These are phyloP conservation scores for Cyprinodon brontotheroides DNA, from an alignment of 2,113 vertebrate genomes.

Conservation along the genomic window DNA sequence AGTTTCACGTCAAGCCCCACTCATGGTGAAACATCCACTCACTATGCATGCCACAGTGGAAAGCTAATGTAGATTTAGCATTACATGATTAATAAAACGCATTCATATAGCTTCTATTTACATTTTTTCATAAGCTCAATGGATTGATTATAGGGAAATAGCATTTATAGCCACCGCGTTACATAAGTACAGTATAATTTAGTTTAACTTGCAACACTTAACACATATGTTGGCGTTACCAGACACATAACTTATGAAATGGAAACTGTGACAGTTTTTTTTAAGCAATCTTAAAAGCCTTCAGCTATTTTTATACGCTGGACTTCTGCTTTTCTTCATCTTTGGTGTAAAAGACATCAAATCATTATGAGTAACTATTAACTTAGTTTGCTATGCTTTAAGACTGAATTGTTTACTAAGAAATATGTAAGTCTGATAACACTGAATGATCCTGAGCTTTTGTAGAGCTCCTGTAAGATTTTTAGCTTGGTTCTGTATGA, in stretches of 20 bases:
- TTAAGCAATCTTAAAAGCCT: neutral
- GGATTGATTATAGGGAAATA: neutral
- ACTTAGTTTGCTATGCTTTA: neutral
- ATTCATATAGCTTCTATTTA: too few relatives aligned
- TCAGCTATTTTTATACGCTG: neutral
- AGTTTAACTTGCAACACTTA: neutral
- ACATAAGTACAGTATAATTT: neutral
- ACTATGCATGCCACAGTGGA: neutral
- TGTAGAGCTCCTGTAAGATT: neutral
- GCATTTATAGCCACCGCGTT: neutral
- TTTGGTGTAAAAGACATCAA: neutral
- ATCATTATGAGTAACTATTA: neutral
- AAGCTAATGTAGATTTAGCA: neutral
- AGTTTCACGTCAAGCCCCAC: conserved; percentile 14
- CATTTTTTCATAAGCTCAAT: neutral
- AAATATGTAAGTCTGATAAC: neutral
- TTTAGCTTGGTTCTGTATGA: neutral
- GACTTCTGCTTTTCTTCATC: neutral
- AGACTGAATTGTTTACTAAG: neutral
- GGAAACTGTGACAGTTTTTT: neutral
- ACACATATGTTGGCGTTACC: neutral
- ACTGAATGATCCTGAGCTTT: neutral
- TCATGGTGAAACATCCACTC: conserved; percentile 4
- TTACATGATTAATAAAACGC: too few relatives aligned
- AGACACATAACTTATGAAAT: neutral